Base-by-base conservation (phyloP, 2,888 invertebrate genomes). In the Apodemia duryi region DNA sequence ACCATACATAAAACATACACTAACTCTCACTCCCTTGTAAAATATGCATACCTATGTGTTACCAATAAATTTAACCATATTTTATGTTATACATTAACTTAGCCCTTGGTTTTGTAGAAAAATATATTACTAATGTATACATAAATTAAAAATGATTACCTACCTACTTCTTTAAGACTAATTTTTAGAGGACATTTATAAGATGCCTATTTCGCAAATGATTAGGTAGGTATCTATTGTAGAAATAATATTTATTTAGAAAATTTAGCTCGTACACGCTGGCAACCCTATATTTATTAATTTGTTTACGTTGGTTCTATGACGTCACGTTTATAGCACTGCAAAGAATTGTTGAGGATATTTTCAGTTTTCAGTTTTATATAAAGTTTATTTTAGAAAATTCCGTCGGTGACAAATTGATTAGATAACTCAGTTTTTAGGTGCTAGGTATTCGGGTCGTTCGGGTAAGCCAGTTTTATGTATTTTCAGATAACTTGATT, bases 401-500 rank as follows among this genome's bases (percentile, higher is more conserved):
- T 49, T 57, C 5, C 29, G 13, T 29, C 6, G 32, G 13, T 57
- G 32, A 57, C 13, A 57, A 32, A 28, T 57, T 6, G 57, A 57
- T 32, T 57, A 57, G 13, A 57, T 57, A 57, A 57, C 29, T 54
- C 32, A 32, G 57, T 57, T 57, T 54, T 32, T 49, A 49, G 49
- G 57, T 5, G 57, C 32, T 32, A 32, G 32, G 32, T 57, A 57
- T 57, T 57, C 6, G 32, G 32, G 32, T 13, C 32, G 13, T 57
- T 57, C 2, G 1, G 57, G 57, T 57, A 57, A 57, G 57, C 32
- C 11, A 57, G 32, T 57, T 57, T 57, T 57, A 5, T 32, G 10
- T 57, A 13, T 57, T 29, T 11, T 57, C 32, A 29, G 49, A 38
- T 38, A 63, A 51, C 51, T 35, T 63, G 38, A 62, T 49, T 62